Conservation (phyloP, 2,113 vertebrate genomes). For the Sceloporus tristichus region DNA sequence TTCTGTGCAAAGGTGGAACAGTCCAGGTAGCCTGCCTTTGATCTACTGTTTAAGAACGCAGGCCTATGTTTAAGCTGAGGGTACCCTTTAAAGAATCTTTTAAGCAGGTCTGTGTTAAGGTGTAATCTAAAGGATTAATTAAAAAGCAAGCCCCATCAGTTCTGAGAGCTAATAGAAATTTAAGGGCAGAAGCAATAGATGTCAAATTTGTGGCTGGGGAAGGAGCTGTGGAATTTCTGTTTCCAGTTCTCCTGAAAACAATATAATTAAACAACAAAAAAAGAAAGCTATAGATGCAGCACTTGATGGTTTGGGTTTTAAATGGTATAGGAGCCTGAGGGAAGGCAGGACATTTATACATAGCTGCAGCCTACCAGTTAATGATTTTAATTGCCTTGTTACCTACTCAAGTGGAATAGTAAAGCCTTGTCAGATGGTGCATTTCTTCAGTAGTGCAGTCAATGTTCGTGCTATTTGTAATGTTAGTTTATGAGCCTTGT, state of each 20-base stretch:
- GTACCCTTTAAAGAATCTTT: slow-evolving; percentile 48
- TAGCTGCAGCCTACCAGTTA: slow-evolving; percentile 55
- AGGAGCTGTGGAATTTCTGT: background rate
- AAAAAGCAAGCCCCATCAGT: background rate
- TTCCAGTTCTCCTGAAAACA: background rate
- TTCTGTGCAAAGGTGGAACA: slow-evolving; percentile 47
- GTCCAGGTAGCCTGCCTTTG: slow-evolving; percentile 32
- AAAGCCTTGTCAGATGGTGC: slow-evolving; percentile 56
- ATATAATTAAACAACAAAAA: slow-evolving; percentile 4
- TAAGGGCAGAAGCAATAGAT: slow-evolving; percentile 42
- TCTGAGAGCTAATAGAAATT: slow-evolving; percentile 31
- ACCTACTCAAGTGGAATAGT: slow-evolving; percentile 49
- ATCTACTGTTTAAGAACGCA: background rate
- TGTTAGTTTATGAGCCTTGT: background rate
- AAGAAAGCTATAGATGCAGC: slow-evolving; percentile 50
- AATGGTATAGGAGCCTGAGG: slow-evolving; percentile 44
- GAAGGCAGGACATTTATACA: slow-evolving; percentile 51
- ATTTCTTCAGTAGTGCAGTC: slow-evolving; percentile 41
- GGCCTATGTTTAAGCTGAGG: fast-evolving
- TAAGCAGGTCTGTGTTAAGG: slow-evolving; percentile 49
- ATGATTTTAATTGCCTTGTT: slow-evolving; percentile 63
- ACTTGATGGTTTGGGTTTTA: slow-evolving; percentile 61
- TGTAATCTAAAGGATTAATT: slow-evolving; percentile 33
- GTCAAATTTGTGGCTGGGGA: background rate
- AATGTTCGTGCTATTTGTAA: slow-evolving; percentile 35